Evolutionary conservation across 1,140 invertebrate genomes (phyloP), one percentile per base, ranked within the genome.

Genomic region (Amyelois transitella): DNA sequence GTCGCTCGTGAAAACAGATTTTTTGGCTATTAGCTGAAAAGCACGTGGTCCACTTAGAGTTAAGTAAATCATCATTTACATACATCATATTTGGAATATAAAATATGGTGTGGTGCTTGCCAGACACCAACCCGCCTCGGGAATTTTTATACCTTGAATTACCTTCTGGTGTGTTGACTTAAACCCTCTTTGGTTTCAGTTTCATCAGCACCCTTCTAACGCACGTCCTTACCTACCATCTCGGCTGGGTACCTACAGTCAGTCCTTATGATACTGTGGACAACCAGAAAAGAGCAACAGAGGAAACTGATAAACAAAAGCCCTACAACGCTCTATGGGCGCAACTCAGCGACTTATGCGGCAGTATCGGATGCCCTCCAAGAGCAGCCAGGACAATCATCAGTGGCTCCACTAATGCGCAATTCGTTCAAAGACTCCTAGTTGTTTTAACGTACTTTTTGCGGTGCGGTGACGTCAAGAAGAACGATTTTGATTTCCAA

Each of bases 161-260:
- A n/a, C n/a, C n/a, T n/a, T n/a, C n/a, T n/a, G n/a, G n/a, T n/a
- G n/a, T n/a, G n/a, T n/a, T n/a, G n/a, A n/a, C n/a, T n/a, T n/a
- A n/a, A n/a, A n/a, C n/a, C n/a, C n/a, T 38, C 32, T 45, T 10
- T 69, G 67, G 51, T 81, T 85, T 51, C 90, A 98, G 96, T 89
- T 98, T 98, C 88, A 90, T 97, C 53, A 97, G 96, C 77, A 96
- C 95, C 12, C 89, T 97, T 51, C 78, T 97, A 18, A 97, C 96
- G 4, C 95, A 95, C 54, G 93, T 97, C 19, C 85, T 97, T 44
- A 97, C 95, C 0, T 92, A 97, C 88, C 96, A 98, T 83, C 90
- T 97, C 17, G 95, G 96, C 1, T 97, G 96, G 96, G 95, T 97
- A 48, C 91, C 94, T 18, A 96, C 95, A 0, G 92, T 96, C 10